Conservation (phyloP, 2,797 vertebrate species). For the Characodon lateralis region DNA sequence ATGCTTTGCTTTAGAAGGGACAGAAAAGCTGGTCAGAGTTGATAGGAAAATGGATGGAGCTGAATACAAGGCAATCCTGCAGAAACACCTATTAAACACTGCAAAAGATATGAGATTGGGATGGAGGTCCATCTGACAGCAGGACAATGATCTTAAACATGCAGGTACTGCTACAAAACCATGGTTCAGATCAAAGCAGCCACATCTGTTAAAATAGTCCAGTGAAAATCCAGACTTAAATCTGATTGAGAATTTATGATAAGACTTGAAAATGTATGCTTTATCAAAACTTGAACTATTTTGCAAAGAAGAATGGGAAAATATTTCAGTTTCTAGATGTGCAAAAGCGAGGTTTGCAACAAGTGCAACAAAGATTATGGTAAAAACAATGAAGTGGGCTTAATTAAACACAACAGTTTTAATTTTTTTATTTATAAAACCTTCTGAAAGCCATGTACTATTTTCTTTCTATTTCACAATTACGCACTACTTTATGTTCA, state of each 20-base stretch:
- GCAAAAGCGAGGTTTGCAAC: background rate
- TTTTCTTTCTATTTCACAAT: background rate
- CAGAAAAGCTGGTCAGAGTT: no score
- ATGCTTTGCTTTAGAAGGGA: no score
- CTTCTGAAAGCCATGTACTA: background rate
- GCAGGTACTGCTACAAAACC: no score
- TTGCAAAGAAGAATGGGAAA: background rate
- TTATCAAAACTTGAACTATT: background rate
- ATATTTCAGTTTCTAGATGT: background rate
- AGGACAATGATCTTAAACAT: no score
- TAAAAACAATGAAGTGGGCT: background rate
- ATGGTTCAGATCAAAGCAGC: no score
- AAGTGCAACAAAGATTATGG: background rate
- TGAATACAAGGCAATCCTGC: no score
- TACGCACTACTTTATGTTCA: background rate
- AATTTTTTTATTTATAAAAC: background rate
- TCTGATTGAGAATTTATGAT: background rate
- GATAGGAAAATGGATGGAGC: no score
- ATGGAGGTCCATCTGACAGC: no score
- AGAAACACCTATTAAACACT: no score
- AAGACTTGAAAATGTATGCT: background rate
- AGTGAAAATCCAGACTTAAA: background rate
- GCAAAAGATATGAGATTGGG: no score
- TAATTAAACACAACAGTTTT: background rate
- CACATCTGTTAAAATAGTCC: background rate